A percentile compares a stretch with the other conserved stretches of the same genome.
These are phyloP conservation scores for Lasioglossum albipes DNA, from an alignment of 1,140 invertebrate species.

Conservation along the genomic window DNA sequence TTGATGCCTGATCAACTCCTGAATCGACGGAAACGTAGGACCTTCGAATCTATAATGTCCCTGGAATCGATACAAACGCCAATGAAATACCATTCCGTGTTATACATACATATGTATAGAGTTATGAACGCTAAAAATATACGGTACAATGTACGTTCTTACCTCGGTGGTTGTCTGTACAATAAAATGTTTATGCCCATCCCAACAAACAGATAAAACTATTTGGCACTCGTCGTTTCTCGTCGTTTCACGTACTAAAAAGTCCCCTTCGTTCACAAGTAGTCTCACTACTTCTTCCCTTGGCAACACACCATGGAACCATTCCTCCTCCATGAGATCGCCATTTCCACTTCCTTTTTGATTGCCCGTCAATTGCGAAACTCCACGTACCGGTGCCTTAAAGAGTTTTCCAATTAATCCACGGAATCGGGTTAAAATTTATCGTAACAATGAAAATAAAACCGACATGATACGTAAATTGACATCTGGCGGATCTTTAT, in stretches of 20 bases:
- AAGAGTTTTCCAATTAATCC: constrained; percentile 18
- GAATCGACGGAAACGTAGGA: constrained; percentile 93
- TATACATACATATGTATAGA: too few species aligned
- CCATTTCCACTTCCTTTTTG: constrained; percentile 73
- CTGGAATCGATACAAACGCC: constrained; percentile 64
- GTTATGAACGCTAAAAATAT: too few species aligned
- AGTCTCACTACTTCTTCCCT: constrained; percentile 96
- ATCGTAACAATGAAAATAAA: not conserved
- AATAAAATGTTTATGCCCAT: constrained; percentile 97
- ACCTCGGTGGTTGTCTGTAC: constrained; percentile 96
- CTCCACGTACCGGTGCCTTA: constrained; percentile 72
- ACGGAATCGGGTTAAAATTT: not conserved
- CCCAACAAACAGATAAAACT: constrained; percentile 97
- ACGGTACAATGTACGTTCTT: constrained; percentile 48
- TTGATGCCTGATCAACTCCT: constrained; percentile 94
- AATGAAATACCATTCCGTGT: too few species aligned
- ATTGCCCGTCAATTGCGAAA: constrained; percentile 69
- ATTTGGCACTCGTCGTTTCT: constrained; percentile 95
- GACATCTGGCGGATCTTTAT: too few species aligned
- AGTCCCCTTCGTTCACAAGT: constrained; percentile 94
- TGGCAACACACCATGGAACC: constrained; percentile 98
- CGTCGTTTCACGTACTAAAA: constrained; percentile 96
- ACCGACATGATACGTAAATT: not conserved
- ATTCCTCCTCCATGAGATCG: constrained; percentile 91
- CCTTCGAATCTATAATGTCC: constrained; percentile 97